Evolutionary conservation across 2,888 invertebrate genomes (phyloP).

Genomic region (Euzetes globulus): DNA sequence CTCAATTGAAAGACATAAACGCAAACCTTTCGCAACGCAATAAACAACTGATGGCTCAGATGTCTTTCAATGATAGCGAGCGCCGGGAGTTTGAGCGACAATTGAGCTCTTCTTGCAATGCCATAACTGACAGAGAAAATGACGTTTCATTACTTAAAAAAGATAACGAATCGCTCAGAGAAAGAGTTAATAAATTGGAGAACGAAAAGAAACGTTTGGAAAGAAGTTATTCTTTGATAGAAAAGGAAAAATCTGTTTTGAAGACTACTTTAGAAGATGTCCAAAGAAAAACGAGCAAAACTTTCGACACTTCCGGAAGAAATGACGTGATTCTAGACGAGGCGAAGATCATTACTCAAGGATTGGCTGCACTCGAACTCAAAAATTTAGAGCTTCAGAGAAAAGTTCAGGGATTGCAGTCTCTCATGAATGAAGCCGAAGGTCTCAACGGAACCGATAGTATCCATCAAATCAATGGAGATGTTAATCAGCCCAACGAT

Average conservation of each 20-base stretch:
- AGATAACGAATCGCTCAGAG: constrained; percentile 15
- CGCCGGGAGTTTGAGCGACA: constrained; percentile 23
- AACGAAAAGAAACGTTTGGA: constrained; percentile 33
- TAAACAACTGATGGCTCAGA: constrained; percentile 31
- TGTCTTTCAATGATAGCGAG: constrained; percentile 22
- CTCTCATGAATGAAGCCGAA: constrained; percentile 30
- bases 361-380: constrained; percentile 32
- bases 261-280: neutral
- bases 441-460: neutral
- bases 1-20: constrained; percentile 28
- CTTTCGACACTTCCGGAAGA: neutral
- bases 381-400: constrained; percentile 30
- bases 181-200: constrained; percentile 11
- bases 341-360: constrained; percentile 23
- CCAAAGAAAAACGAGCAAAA: neutral
- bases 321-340: constrained; percentile 7
- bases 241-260: constrained; percentile 23
- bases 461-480: neutral
- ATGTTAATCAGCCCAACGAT: neutral
- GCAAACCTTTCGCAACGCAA: neutral
- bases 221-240: constrained; percentile 29
- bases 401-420: constrained; percentile 34
- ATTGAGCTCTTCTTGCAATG: neutral
- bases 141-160: constrained; percentile 23
- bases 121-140: constrained; percentile 29